Evolutionary conservation across 1,140 invertebrate genomes (phyloP), one percentile per base, ranked within the genome.

Genomic region (Frieseomelitta varia): DNA sequence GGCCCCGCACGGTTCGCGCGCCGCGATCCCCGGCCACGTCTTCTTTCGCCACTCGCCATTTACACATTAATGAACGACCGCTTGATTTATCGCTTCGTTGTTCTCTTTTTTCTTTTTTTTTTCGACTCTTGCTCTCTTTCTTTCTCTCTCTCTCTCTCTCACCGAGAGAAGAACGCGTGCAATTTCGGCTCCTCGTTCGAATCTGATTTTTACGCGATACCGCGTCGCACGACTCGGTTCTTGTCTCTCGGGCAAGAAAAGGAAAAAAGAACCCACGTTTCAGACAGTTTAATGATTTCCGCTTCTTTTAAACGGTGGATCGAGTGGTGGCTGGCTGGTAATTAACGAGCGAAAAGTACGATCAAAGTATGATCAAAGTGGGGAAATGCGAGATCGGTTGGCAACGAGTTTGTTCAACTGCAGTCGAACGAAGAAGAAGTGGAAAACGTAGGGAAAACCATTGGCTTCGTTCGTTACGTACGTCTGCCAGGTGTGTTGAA

Each of bases 41-140:
- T 84, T 79, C 63, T 84, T 84, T 84, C 75, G 76, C 51, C 73
- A 39, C 10, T 51, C 53, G 11, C 39, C n/a, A 84, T 84, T 84
- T 84, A 56, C 81, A 76, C 81, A 55, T 84, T 84, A 78, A 84
- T 30, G 75, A 78, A 84, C 75, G 72, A 58, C 24, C 4, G n/a
- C 68, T 27, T 83, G 81, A 83, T 78, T 83, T 68, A 79, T 79
- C 56, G 1, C 81, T 51, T 61, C 34, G n/a, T 61, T 71, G 27
- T 27, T 58, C 67, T 14, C 51, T 2, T 79, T 79, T 56, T 61
- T 34, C 34, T n/a, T 15, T 17, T 10, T 2, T 0, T 15, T n/a
- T 19, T 19, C 65, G 10, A 12, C 10, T 0, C 47, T n/a, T 30
- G 30, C 19, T 24, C 47, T n/a, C n/a, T n/a, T n/a, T n/a, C n/a